A percentile compares a stretch with the other conserved stretches of the same genome.
phyloP scores from a whole-genome alignment of 2,113 vertebrate genomes.

The Cyprinodon tularosa region DNA sequence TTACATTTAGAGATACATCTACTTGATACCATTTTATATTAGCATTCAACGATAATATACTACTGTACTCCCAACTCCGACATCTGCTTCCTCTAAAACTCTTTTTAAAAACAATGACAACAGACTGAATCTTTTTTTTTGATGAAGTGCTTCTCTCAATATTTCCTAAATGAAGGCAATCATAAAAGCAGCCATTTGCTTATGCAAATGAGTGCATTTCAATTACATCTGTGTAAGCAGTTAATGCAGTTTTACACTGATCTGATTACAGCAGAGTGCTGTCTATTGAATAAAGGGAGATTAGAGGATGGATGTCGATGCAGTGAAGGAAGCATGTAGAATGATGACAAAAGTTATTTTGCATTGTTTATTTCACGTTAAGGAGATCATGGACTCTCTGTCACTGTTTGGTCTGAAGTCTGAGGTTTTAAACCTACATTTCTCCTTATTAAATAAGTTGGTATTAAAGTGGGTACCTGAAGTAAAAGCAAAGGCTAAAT shows the following conservation, averaged over 20 bases:
- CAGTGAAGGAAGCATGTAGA: neutral
- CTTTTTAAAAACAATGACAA: conserved; percentile 27
- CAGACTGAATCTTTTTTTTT: conserved; percentile 21
- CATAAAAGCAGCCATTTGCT: conserved; percentile 48
- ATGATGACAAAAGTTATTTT: neutral
- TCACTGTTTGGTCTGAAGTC: neutral
- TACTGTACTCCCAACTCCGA: conserved; percentile 1
- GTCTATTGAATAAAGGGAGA: conserved; percentile 43
- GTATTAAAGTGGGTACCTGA: conserved; percentile 13
- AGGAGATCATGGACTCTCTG: neutral
- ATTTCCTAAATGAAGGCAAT: conserved; percentile 48
- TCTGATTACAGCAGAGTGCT: conserved; percentile 54
- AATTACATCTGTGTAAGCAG: conserved; percentile 48
- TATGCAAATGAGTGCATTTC: conserved; percentile 56
- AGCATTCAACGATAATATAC: neutral
- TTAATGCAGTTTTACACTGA: conserved; percentile 53
- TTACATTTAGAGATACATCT: conserved; percentile 22
- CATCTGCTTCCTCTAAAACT: conserved; percentile 18
- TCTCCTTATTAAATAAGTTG: conserved; percentile 25
- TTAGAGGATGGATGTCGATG: conserved; percentile 35
- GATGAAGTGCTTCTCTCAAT: conserved; percentile 22
- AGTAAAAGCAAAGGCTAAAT: conserved; percentile 13
- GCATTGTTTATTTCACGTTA: neutral
- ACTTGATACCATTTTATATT: conserved; percentile 1
- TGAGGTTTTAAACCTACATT: neutral